A percentile compares a stretch with the other conserved stretches of the same genome.
These are phyloP conservation scores for Dermochelys coriacea DNA, from an alignment of 2,797 vertebrate species.

Conservation along the genomic window DNA sequence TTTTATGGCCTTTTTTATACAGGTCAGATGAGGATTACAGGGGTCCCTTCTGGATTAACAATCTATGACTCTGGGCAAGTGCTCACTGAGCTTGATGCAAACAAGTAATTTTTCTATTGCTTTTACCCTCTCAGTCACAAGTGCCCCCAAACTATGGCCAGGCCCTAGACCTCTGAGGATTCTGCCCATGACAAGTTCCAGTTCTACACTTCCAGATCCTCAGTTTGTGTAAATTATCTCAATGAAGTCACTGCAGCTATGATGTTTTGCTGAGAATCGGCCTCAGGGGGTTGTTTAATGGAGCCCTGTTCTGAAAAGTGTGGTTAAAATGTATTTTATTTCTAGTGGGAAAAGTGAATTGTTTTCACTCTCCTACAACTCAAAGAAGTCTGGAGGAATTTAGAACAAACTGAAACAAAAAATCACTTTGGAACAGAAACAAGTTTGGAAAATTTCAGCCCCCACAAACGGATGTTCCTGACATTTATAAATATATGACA, in stretches of 20 bases:
- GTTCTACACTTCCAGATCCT: background rate
- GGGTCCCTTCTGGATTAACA: too few relatives aligned
- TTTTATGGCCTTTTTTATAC: too few relatives aligned
- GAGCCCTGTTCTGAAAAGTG: background rate
- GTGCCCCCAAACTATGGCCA: background rate
- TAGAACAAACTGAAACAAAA: background rate
- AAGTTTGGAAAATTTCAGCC: too few relatives aligned
- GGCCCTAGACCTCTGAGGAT: background rate
- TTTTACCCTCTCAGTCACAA: background rate
- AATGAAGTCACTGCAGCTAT: background rate
- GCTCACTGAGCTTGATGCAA: accelerated
- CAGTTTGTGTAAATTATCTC: background rate
- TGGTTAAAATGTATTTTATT: background rate
- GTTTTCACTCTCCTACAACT: background rate
- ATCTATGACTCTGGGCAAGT: background rate
- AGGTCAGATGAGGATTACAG: too few relatives aligned
- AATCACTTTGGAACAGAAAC: background rate
- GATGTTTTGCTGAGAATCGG: background rate
- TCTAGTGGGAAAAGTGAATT: background rate
- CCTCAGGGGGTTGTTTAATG: background rate
- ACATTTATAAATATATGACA: too few relatives aligned
- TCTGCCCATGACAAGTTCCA: background rate
- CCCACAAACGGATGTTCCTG: too few relatives aligned
- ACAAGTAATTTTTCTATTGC: background rate
- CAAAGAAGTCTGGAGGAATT: background rate